Evolutionary conservation across 2,113 vertebrate species (phyloP).

Genomic region (Syngnathus floridae): DNA sequence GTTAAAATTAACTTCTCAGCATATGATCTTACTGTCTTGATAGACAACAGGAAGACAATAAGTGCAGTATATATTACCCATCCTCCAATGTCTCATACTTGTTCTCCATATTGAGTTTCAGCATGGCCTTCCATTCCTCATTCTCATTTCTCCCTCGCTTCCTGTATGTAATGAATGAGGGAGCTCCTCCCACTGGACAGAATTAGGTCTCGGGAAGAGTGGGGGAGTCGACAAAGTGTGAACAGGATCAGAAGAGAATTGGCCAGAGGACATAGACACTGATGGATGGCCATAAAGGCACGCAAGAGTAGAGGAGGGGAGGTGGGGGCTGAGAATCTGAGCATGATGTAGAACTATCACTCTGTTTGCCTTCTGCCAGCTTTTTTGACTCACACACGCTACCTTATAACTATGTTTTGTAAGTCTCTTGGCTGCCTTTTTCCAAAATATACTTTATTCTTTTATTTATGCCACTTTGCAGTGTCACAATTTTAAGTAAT

Average conservation of each 20-base stretch:
- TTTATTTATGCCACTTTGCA: background rate
- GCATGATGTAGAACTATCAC: conserved; percentile 41
- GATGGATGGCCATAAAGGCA: conserved; percentile 44
- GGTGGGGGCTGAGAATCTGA: conserved; percentile 12
- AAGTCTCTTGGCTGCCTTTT: background rate
- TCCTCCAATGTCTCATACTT: conserved; percentile 18
- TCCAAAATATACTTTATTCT: no score
- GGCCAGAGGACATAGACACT: conserved; percentile 52
- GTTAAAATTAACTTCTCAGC: background rate
- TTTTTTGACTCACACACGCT: conserved; percentile 13
- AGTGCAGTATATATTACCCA: background rate
- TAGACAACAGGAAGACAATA: background rate
- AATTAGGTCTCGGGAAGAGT: conserved; percentile 60
- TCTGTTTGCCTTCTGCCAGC: conserved; percentile 46
- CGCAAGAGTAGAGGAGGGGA: conserved; percentile 18
- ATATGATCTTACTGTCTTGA: background rate
- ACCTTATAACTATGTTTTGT: background rate
- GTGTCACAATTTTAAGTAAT: background rate
- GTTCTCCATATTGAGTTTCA: conserved; percentile 20
- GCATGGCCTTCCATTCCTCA: conserved; percentile 12
- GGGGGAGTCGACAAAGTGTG: conserved; percentile 44
- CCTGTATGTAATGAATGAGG: conserved; percentile 58
- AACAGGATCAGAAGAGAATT: conserved; percentile 32
- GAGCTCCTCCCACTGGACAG: conserved; percentile 56
- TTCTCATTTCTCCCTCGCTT: conserved; percentile 8